Percentiles rank a stretch among this genome's conserved stretches.
Conservation (phyloP, 2,113 vertebrate genomes). For the Polypterus senegalus region DNA sequence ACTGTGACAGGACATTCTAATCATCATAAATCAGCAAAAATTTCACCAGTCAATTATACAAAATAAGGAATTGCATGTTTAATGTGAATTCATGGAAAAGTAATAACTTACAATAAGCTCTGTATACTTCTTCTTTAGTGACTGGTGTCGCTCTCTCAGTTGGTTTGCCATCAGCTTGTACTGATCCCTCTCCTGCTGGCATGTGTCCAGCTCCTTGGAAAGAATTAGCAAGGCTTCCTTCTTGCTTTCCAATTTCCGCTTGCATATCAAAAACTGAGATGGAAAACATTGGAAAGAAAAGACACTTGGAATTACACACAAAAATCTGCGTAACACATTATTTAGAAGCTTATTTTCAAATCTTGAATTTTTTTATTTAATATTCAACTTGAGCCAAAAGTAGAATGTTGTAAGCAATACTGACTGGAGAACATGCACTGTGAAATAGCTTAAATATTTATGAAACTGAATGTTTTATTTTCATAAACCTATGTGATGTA, state of each 20-base stretch:
- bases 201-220: constrained; percentile 88
- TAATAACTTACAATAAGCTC: constrained; percentile 73
- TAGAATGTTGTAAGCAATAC: too few species aligned
- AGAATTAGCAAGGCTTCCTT: constrained; percentile 89
- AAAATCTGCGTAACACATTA: too few species aligned
- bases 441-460: too few species aligned
- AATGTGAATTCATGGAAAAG: not conserved
- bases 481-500: too few species aligned
- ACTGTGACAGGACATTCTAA: not conserved
- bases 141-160: constrained; percentile 80
- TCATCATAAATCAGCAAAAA: not conserved
- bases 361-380: too few species aligned
- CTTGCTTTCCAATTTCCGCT: constrained; percentile 88
- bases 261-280: constrained; percentile 80
- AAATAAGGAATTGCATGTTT: not conserved
- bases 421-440: too few species aligned
- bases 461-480: too few species aligned
- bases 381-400: too few species aligned
- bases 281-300: too few species aligned
- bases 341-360: too few species aligned
- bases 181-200: constrained; percentile 92
- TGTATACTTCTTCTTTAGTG: constrained; percentile 86
- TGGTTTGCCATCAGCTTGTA: constrained; percentile 96
- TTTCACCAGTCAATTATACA: too few species aligned
- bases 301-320: too few species aligned